phyloP scores from a whole-genome alignment of 2,113 vertebrate species.

The Eolophus roseicapilla region DNA sequence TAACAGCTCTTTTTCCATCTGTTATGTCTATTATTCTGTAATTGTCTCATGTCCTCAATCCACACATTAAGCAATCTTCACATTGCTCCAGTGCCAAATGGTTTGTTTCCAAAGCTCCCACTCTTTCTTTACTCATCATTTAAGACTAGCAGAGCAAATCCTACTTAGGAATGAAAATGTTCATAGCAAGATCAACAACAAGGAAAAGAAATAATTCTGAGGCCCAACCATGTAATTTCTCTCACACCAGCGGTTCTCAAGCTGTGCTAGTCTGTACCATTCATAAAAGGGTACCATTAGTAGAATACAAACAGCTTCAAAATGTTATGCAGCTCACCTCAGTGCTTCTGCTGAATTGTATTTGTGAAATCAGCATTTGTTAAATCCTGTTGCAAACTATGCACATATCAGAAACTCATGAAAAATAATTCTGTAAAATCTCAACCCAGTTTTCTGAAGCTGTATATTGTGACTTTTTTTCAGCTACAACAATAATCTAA shows the following conservation, averaged over 20 bases:
- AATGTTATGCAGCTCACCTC: neutral
- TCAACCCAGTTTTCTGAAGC: neutral
- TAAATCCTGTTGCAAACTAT: neutral
- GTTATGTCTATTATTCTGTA: slow-evolving; percentile 25
- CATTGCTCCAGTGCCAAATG: neutral
- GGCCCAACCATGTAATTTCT: neutral
- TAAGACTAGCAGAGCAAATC: slow-evolving; percentile 31
- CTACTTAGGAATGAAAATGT: neutral
- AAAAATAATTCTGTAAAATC: neutral
- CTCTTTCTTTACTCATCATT: slow-evolving; percentile 39
- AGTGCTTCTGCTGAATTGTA: neutral
- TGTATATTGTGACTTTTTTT: neutral
- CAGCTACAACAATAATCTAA: neutral
- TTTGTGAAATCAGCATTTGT: neutral
- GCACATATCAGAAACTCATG: neutral
- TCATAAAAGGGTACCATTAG: neutral
- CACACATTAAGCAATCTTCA: slow-evolving; percentile 14
- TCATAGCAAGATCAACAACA: neutral
- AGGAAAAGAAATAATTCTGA: neutral
- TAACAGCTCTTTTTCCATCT: slow-evolving; percentile 40
- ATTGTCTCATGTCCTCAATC: slow-evolving; percentile 31
- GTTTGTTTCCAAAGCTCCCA: slow-evolving; percentile 16
- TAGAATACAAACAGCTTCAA: neutral
- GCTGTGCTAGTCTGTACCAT: neutral
- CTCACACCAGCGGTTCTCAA: neutral